Conservation (phyloP, 2,888 invertebrate species). For the Osedax fenrisi region DNA sequence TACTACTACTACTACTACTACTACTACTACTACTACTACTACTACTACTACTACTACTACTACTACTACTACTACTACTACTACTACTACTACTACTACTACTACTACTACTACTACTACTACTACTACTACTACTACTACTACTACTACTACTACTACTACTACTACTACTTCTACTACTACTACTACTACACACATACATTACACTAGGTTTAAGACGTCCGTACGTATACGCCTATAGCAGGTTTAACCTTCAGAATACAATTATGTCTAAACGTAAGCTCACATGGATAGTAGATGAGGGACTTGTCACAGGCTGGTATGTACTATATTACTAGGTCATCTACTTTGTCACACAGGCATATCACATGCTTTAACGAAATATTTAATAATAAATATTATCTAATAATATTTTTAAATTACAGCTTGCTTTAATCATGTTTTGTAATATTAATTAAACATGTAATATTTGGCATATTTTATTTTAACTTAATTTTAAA, state of each 20-base stretch:
- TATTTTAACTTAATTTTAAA: too few relatives aligned
- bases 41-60: neutral
- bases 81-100: conserved; percentile 4
- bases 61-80: neutral
- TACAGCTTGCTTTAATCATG: too few relatives aligned
- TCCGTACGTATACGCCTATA: conserved; percentile 90
- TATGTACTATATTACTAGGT: conserved; percentile 49
- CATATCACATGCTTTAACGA: too few relatives aligned
- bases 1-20: neutral
- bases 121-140: too few relatives aligned
- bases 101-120: conserved; percentile 15
- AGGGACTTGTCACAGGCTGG: conserved; percentile 91
- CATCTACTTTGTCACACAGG: neutral
- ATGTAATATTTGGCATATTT: too few relatives aligned
- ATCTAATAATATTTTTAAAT: too few relatives aligned
- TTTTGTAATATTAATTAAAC: too few relatives aligned
- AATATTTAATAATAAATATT: too few relatives aligned
- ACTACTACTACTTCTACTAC: too few relatives aligned
- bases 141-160: too few relatives aligned
- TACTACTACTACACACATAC: too few relatives aligned
- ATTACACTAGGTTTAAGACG: conserved; percentile 56
- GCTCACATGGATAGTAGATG: conserved; percentile 90
- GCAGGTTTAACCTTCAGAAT: conserved; percentile 89
- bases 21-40: conserved; percentile 5
- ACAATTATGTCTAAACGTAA: conserved; percentile 94